Evolutionary conservation across 2,888 invertebrate genomes (phyloP).

Genomic region (Adelphocoris suturalis): DNA sequence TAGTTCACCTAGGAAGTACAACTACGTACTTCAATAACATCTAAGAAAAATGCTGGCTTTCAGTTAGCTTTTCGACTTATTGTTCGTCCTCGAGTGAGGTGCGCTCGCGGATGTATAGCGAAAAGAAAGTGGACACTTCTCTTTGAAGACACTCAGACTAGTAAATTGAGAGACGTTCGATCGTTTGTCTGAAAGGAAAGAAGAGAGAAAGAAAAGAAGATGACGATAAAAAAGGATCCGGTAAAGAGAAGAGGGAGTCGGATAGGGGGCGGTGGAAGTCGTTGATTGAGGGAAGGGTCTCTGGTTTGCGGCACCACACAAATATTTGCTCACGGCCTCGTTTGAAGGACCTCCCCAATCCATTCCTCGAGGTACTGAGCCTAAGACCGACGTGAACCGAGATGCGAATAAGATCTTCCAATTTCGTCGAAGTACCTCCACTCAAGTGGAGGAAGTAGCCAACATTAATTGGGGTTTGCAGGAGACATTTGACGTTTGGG

Average conservation of each 20-base stretch:
- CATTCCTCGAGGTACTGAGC: neutral
- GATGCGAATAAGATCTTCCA: neutral
- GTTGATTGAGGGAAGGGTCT: slow-evolving; percentile 10
- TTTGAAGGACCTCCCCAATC: neutral
- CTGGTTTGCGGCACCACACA: slow-evolving; percentile 17
- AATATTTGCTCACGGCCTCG: slow-evolving; percentile 31
- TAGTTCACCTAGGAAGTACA: too few relatives aligned
- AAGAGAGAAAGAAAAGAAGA: neutral
- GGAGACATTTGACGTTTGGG: too few relatives aligned
- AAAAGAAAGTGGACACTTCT: neutral
- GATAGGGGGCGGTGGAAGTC: neutral
- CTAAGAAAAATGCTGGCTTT: too few relatives aligned
- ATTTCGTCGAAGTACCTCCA: neutral
- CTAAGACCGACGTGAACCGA: neutral
- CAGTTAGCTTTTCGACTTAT: too few relatives aligned
- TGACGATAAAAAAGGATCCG: neutral
- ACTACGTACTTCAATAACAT: too few relatives aligned
- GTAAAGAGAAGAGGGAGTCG: neutral
- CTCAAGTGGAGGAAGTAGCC: neutral
- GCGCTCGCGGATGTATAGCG: neutral
- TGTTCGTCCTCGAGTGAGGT: neutral
- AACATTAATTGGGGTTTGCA: too few relatives aligned
- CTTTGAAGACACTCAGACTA: neutral
- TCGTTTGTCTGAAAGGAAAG: neutral
- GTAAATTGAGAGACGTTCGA: neutral